Base-by-base conservation (phyloP, 2,888 invertebrate genomes). In the Metacarcinus magister region DNA sequence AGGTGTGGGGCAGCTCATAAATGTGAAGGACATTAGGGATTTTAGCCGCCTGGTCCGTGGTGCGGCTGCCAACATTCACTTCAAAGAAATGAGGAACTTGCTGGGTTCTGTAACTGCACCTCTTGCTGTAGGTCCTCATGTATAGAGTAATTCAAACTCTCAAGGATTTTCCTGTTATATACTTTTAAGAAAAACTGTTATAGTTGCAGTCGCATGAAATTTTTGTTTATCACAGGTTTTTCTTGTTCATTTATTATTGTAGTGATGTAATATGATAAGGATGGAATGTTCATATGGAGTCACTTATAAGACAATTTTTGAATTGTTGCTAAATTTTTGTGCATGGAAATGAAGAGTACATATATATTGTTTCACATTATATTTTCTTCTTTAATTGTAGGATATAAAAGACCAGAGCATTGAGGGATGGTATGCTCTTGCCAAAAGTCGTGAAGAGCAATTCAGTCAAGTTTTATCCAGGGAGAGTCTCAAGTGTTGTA, bases 351-450 rank as follows among this genome's bases (percentile, higher is more conserved):
- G 67, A 75, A 28, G n/a, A 75, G n/a, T 8, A 16, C 2, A 2
- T 54, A 13, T 19, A 54, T 75, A 75, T 75, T n/a, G n/a, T 75
- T n/a, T 75, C 7, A n/a, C 10, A 87, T 92, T 46, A 19, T 28
- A 92, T 60, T 67, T 75, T 48, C n/a, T 46, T 44, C 82, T 32
- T 46, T 44, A 32, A n/a, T 10, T 93, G 60, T 75, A 95, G 95
- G 95, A 95, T 46, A 28, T 92, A 1, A 95, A 92, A 46, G 95
- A 95, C 16, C 92, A 95, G 23, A 92, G 82, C 75, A 23, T 54
- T 43, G 92, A 92, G 67, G 87, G 92, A 10, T 95, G 95, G 95
- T 92, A 92, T n/a, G 32, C 92, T 39, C 82, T 95, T 46, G 32
- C 32, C 82, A 95, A 95, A 82, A 67, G n/a, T 82, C 67, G 46